phyloP scores from a whole-genome alignment of 2,888 invertebrate species.

The Stenchaetothrips biformis region DNA sequence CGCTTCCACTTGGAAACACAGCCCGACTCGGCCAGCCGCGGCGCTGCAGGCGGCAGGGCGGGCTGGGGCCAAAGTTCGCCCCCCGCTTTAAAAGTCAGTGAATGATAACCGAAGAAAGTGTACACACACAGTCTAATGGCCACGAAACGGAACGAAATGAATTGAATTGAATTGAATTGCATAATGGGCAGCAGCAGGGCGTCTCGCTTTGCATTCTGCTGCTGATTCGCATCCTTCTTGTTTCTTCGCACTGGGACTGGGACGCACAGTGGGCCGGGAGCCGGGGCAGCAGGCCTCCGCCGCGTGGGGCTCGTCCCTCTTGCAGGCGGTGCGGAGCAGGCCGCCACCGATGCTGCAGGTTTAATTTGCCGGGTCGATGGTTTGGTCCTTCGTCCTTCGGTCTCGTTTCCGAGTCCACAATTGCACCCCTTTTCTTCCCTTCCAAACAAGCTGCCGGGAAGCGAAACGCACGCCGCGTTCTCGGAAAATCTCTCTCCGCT shows the following conservation, averaged over 20 bases:
- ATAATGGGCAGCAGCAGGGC: too few species aligned
- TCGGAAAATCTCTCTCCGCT: too few species aligned
- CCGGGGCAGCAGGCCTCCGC: background rate
- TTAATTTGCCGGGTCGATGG: background rate
- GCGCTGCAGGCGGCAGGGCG: background rate
- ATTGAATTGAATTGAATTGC: background rate
- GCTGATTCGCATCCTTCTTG: too few species aligned
- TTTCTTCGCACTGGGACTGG: too few species aligned
- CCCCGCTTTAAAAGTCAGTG: background rate
- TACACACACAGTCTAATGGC: constrained; percentile 1
- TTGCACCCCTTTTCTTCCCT: background rate
- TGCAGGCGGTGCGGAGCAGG: background rate
- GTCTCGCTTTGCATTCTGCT: too few species aligned
- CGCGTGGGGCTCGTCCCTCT: background rate
- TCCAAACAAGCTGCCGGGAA: background rate
- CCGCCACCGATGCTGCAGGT: background rate
- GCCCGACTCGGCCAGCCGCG: background rate
- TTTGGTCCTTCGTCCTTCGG: background rate
- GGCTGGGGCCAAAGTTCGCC: background rate
- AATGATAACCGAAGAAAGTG: constrained; percentile 2
- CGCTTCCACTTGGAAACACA: constrained; percentile 13
- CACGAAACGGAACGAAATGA: constrained; percentile 4
- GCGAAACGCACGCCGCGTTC: background rate
- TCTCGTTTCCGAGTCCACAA: background rate
- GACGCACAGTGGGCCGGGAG: too few species aligned